A percentile compares a stretch with the other conserved stretches of the same genome.
Evolutionary conservation across 2,797 vertebrate species (phyloP).

Genomic region (Spheniscus humboldti): DNA sequence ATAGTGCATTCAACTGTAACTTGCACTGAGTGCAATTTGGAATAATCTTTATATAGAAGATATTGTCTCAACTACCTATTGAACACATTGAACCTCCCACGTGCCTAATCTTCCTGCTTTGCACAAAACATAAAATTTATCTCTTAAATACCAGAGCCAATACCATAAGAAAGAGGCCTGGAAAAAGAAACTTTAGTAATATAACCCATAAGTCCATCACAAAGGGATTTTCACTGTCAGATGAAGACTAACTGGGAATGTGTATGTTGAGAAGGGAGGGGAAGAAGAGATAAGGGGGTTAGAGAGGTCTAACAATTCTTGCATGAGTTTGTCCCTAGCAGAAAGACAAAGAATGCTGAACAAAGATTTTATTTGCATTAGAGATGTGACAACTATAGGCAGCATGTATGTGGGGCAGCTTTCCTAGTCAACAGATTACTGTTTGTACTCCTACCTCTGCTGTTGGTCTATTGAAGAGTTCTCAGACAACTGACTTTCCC

Average conservation of each 20-base stretch:
- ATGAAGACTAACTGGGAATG: neutral
- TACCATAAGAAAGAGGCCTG: neutral
- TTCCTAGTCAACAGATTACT: neutral
- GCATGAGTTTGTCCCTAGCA: neutral
- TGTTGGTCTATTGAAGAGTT: neutral
- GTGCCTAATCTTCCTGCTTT: conserved; percentile 45
- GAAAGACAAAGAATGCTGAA: neutral
- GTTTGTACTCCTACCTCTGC: neutral
- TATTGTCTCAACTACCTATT: conserved; percentile 58
- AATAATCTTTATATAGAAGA: conserved; percentile 52
- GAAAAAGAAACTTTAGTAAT: neutral
- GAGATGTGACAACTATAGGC: neutral
- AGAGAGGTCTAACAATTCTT: neutral
- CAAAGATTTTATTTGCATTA: neutral
- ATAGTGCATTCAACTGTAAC: conserved; percentile 10
- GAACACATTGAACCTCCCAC: conserved; percentile 27
- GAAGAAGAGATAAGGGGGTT: neutral
- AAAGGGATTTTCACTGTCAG: neutral
- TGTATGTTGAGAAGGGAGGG: neutral
- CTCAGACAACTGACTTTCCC: neutral
- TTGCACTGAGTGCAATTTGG: conserved; percentile 19
- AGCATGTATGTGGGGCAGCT: neutral
- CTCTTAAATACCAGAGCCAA: conserved; percentile 29
- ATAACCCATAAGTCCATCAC: neutral
- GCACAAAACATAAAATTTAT: conserved; percentile 54